Base-by-base conservation (phyloP, 2,888 invertebrate genomes). In the Amitus sp. region DNA sequence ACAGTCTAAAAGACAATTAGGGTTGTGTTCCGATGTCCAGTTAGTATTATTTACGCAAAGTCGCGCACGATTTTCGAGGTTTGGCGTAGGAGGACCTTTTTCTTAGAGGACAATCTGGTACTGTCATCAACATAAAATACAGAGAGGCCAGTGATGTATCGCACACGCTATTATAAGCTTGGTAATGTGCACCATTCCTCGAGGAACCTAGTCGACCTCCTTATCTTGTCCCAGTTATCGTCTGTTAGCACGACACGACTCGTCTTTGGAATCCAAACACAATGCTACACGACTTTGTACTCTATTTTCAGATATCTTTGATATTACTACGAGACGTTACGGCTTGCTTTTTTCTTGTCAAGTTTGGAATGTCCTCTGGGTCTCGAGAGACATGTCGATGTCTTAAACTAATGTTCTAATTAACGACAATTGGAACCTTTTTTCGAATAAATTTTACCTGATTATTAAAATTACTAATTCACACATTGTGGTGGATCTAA, bases 111-210 rank as follows among this genome's bases (percentile, higher is more conserved):
- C 73, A 73, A 76, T 76, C 75, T 72, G 71, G n/a, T 69, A 69
- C 74, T 75, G 76, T 77, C 77, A 78, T 78, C 76, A 67, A 67
- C 76, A 67, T 69, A 68, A 59, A 62, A 56, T 47, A 49, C 55
- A 39, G 48, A 19, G 18, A 43, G 37, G 23, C 53, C 54, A 52
- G 53, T 58, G 61, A 61, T 60, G 52, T 55, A 60, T 56, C 61
- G 59, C 53, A 40, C 61, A 51, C 54, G 57, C 62, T 27, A 52
- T 47, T 45, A 55, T 61, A 58, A 47, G 53, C 55, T 37, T 46
- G 42, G 58, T 53, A 60, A 61, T 61, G 66, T 56, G 62, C 64
- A 50, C 55, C 49, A 45, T 62, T 58, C 47, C 63, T 55, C 58
- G 58, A 47, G 60, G 42, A 58, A 56, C 64, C 58, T 58, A 60